Percentiles rank a stretch among this genome's conserved stretches.
phyloP scores from a whole-genome alignment of 2,113 vertebrate species.

The Anhinga rufa region DNA sequence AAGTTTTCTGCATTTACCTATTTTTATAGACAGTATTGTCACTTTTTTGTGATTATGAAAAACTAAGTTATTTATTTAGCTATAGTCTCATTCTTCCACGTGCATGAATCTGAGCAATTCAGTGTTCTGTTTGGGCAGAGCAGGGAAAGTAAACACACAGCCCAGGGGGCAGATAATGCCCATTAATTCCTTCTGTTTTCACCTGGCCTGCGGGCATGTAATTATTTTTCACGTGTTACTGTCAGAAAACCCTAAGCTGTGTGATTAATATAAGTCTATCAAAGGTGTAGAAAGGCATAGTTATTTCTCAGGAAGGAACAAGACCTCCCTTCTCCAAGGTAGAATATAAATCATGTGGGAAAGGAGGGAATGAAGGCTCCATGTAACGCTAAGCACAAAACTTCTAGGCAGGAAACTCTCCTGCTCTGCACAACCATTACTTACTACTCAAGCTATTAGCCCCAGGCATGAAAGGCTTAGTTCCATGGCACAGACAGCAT shows the following conservation, averaged over 20 bases:
- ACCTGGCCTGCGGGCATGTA: not conserved
- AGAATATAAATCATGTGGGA: not conserved
- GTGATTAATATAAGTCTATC: not conserved
- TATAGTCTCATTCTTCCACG: not conserved
- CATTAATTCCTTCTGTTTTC: slow-evolving; percentile 11
- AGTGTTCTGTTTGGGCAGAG: not conserved
- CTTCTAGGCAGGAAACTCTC: not conserved
- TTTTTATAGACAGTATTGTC: not conserved
- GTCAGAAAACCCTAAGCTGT: not conserved
- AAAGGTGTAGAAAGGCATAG: not conserved
- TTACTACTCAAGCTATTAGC: not conserved
- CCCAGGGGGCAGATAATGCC: not conserved
- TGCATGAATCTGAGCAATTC: not conserved
- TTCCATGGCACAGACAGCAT: slow-evolving; percentile 4
- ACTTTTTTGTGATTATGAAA: not conserved
- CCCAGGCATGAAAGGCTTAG: not conserved
- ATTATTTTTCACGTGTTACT: not conserved
- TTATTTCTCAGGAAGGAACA: not conserved
- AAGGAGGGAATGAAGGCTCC: not conserved
- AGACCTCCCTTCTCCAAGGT: not conserved
- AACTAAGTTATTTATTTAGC: not conserved
- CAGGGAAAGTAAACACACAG: not conserved
- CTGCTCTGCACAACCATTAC: not conserved
- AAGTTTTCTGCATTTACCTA: not conserved
- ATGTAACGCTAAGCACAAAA: not conserved